A percentile compares a stretch with the other conserved stretches of the same genome.
These are phyloP conservation scores for Myotis daubentonii DNA, from an alignment of 2,797 vertebrate species.

Conservation along the genomic window DNA sequence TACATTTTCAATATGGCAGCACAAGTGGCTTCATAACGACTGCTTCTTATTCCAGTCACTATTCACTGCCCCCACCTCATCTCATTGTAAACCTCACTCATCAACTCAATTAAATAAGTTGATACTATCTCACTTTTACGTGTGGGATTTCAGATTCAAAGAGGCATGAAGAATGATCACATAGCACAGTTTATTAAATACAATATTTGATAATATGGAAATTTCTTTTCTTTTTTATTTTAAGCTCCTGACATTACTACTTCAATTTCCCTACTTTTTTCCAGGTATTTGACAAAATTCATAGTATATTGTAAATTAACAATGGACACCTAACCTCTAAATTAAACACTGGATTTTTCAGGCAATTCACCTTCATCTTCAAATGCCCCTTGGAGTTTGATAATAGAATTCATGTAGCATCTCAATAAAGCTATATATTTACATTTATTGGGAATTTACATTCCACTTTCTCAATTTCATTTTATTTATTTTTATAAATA, in stretches of 20 bases:
- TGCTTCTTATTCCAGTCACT: neutral
- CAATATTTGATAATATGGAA: neutral
- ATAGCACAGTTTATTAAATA: neutral
- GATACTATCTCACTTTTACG: neutral
- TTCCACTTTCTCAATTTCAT: neutral
- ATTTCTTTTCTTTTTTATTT: neutral
- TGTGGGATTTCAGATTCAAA: neutral
- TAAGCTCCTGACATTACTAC: neutral
- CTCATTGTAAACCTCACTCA: neutral
- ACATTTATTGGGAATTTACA: neutral
- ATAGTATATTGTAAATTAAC: neutral
- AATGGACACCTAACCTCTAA: neutral
- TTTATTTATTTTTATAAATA: neutral
- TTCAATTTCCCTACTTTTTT: neutral
- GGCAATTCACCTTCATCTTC: neutral
- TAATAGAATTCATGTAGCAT: neutral
- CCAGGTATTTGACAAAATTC: neutral
- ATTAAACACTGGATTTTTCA: neutral
- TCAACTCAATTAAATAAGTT: neutral
- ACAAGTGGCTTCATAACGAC: neutral
- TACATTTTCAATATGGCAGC: neutral
- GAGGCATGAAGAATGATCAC: neutral
- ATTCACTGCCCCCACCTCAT: neutral
- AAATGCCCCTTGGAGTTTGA: neutral
- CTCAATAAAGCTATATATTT: neutral